These are phyloP conservation scores for Sarcophaga peregrina DNA, from an alignment of 1,140 invertebrate genomes.

Conservation along the genomic window DNA sequence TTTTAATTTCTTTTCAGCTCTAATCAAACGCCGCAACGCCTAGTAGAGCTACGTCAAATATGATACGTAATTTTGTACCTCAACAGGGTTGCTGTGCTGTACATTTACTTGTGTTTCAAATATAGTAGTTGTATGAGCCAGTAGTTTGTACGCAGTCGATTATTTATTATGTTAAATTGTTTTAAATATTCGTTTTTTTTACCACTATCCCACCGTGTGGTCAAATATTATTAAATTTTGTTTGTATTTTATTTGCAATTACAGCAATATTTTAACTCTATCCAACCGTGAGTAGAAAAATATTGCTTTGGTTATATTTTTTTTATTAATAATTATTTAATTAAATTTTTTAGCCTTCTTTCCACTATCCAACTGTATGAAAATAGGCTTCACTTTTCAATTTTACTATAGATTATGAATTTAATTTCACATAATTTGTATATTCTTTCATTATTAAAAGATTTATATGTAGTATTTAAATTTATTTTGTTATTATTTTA, in stretches of 20 bases:
- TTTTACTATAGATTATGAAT: not conserved
- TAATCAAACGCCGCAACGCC: not conserved
- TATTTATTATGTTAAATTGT: not conserved
- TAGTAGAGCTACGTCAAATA: constrained; percentile 15
- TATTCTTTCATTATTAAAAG: not conserved
- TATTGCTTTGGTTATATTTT: not conserved
- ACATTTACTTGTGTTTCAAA: not conserved
- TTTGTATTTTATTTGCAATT: not conserved
- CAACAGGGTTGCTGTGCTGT: constrained; percentile 20
- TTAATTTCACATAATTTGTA: constrained; percentile 24
- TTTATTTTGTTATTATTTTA: not conserved
- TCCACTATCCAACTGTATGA: constrained; percentile 29
- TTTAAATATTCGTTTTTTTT: not conserved
- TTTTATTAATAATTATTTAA: not conserved
- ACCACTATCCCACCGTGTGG: constrained; percentile 43
- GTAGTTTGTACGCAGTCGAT: not conserved
- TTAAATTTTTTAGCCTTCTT: constrained; percentile 8
- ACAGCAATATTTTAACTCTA: constrained; percentile 27
- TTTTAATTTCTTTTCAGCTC: not conserved
- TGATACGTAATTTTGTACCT: not conserved
- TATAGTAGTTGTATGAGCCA: not conserved
- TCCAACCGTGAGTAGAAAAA: constrained; percentile 28
- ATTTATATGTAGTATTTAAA: not conserved
- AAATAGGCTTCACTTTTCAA: not conserved
- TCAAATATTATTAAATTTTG: constrained; percentile 20